Conservation (phyloP, 1,140 invertebrate genomes). For the Heterodera schachtii region DNA sequence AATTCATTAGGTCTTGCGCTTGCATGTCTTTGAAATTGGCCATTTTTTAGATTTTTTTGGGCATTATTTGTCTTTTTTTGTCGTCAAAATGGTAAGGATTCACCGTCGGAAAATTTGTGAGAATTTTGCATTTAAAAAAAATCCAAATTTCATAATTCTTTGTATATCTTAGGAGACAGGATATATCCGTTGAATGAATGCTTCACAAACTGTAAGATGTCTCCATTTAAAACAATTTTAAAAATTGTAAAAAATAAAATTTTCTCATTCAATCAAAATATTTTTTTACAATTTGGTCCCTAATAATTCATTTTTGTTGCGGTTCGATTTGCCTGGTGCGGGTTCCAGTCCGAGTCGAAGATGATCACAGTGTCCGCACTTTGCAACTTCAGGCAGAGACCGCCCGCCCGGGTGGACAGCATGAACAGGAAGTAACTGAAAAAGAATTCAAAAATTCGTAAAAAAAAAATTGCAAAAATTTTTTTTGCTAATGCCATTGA, state of each 20-base stretch:
- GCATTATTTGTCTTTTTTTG: too few relatives aligned
- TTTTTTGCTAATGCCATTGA: too few relatives aligned
- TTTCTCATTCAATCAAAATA: too few relatives aligned
- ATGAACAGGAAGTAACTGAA: conserved; percentile 83
- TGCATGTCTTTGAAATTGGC: conserved; percentile 78
- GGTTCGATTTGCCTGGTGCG: conserved; percentile 72
- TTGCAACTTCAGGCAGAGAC: conserved; percentile 94
- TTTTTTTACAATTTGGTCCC: too few relatives aligned
- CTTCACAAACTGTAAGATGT: too few relatives aligned
- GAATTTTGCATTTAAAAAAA: conserved; percentile 9
- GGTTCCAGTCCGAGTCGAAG: conserved; percentile 99
- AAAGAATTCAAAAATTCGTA: neutral
- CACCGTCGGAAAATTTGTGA: conserved; percentile 25
- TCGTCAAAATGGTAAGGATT: too few relatives aligned
- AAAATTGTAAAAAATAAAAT: too few relatives aligned
- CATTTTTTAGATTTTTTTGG: too few relatives aligned
- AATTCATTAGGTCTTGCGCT: conserved; percentile 97
- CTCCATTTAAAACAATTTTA: too few relatives aligned
- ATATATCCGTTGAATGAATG: too few relatives aligned
- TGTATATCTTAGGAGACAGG: neutral
- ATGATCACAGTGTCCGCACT: conserved; percentile 97
- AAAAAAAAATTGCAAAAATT: too few relatives aligned
- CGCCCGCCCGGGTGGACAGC: conserved; percentile 91
- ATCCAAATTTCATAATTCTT: neutral
- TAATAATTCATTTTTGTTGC: too few relatives aligned